phyloP scores from a whole-genome alignment of 2,888 invertebrate genomes.

The Leptarthrus brevirostris region DNA sequence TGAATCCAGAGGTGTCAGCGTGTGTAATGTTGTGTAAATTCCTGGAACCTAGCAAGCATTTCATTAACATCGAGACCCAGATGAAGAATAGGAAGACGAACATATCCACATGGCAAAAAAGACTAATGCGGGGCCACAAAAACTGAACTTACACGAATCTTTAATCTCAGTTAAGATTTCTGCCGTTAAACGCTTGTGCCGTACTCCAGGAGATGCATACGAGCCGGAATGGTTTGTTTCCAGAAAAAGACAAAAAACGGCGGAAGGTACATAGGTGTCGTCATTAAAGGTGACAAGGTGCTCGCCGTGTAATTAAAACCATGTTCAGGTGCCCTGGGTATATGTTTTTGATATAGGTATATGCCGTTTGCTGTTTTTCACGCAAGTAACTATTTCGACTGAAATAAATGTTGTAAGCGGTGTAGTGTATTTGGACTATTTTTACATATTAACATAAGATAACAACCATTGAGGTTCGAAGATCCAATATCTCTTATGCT shows the following conservation, averaged over 20 bases:
- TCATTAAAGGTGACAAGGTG: slow-evolving; percentile 55
- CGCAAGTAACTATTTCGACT: slow-evolving; percentile 47
- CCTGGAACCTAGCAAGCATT: slow-evolving; percentile 53
- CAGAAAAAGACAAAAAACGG: slow-evolving; percentile 30
- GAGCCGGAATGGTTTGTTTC: slow-evolving; percentile 9
- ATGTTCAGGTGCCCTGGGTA: slow-evolving; percentile 46
- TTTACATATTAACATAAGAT: too few relatives aligned
- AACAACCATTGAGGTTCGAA: too few relatives aligned
- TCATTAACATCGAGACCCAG: slow-evolving; percentile 52
- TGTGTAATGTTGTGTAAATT: slow-evolving; percentile 53
- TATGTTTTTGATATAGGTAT: slow-evolving; percentile 26
- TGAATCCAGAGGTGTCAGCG: slow-evolving; percentile 51
- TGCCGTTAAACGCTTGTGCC: slow-evolving; percentile 49
- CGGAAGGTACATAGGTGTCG: slow-evolving; percentile 39
- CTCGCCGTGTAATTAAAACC: slow-evolving; percentile 54
- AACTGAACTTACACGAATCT: slow-evolving; percentile 52
- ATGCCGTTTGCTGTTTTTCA: slow-evolving; percentile 49
- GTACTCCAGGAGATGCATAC: not conserved
- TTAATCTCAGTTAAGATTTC: slow-evolving; percentile 52
- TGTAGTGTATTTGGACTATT: too few relatives aligned
- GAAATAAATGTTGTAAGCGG: slow-evolving; percentile 18
- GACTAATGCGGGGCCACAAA: slow-evolving; percentile 22
- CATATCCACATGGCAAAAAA: slow-evolving; percentile 8
- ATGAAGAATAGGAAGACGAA: slow-evolving; percentile 43
- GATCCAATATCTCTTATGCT: too few relatives aligned